Conservation (phyloP, 2,797 vertebrate genomes). For the Hyperoplus immaculatus region DNA sequence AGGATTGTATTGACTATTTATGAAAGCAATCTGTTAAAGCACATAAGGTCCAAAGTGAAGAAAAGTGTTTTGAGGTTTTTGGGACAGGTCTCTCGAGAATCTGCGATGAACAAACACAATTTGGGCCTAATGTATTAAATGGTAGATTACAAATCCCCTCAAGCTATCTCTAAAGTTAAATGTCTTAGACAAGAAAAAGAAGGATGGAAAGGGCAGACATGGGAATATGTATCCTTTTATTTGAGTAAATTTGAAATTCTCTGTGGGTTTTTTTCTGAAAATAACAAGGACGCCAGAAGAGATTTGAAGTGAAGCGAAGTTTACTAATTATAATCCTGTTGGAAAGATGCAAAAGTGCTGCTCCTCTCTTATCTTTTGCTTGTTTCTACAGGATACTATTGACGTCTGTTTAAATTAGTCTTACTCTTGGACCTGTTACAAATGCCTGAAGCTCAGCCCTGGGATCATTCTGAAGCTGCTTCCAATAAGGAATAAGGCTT, state of each 20-base stretch:
- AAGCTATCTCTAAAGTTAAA: not conserved
- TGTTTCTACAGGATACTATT: conserved; percentile 33
- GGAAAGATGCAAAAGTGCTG: conserved; percentile 14
- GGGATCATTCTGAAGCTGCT: conserved; percentile 56
- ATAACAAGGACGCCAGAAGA: not conserved
- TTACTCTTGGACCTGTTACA: conserved; percentile 51
- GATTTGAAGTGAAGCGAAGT: conserved; percentile 8
- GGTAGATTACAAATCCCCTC: not conserved
- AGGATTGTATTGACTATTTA: conserved; percentile 21
- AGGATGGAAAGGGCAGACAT: not conserved
- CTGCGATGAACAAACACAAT: conserved; percentile 10
- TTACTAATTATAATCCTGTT: conserved; percentile 1
- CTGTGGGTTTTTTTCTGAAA: not conserved
- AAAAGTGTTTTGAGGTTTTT: conserved; percentile 44
- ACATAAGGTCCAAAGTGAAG: not conserved
- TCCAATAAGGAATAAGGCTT: conserved; percentile 46
- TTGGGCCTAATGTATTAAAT: conserved; percentile 21
- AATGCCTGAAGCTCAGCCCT: conserved; percentile 54
- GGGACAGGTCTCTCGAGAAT: conserved; percentile 19
- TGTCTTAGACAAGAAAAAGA: not conserved
- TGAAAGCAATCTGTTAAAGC: conserved; percentile 27
- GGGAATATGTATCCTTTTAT: not conserved
- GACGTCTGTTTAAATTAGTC: conserved; percentile 42
- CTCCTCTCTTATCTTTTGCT: conserved; percentile 12
- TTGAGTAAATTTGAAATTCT: not conserved